Evolutionary conservation across 1,140 invertebrate species (phyloP), one percentile per base, ranked within the genome.

Genomic region (Odontomachus brunneus): DNA sequence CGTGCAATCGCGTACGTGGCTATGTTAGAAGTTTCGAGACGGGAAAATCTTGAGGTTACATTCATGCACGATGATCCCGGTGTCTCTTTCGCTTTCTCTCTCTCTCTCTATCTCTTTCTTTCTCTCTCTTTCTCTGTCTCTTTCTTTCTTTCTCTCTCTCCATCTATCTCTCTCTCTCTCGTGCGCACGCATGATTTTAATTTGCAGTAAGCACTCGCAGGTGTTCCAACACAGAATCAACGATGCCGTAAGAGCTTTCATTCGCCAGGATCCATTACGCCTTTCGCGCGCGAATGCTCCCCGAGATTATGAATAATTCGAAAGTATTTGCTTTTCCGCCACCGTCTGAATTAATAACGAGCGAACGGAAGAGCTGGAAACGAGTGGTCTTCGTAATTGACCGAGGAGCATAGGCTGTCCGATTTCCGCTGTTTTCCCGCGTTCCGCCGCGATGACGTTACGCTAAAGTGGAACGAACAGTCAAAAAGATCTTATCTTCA

Each of bases 261-360:
- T 86, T 86, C 85, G 53, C 60, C 81, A 59, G 22, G 66, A 55
- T 86, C 84, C 73, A 87, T 87, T 86, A 83, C 48, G 44, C 80
- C 57, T 44, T 26, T 81, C 55, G 44, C 55, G 73, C 55, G 51
- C 60, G 73, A 69, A 85, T 51, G 44, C 84, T 72, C 53, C 9
- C 72, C 26, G 74, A 29, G 74, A 89, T 89, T 86, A 88, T 88
- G 87, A 89, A 89, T 89, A 89, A 89, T 89, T 89, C 65, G 84
- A 78, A 76, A 83, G 81, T 88, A 89, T 89, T 89, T 89, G 69
- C 87, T 87, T 87, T 87, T 84, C 82, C 82, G 62, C 57, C 82
- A 44, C 12, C 57, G 33, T 44, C 60, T 73, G 85, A 87, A 87
- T 87, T 87, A 87, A 87, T 87, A 87, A 87, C 62, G 44, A 69